Percentiles rank a stretch among this genome's conserved stretches.
Conservation (phyloP, 1,140 invertebrate genomes). For the Sinonovacula constricta region DNA sequence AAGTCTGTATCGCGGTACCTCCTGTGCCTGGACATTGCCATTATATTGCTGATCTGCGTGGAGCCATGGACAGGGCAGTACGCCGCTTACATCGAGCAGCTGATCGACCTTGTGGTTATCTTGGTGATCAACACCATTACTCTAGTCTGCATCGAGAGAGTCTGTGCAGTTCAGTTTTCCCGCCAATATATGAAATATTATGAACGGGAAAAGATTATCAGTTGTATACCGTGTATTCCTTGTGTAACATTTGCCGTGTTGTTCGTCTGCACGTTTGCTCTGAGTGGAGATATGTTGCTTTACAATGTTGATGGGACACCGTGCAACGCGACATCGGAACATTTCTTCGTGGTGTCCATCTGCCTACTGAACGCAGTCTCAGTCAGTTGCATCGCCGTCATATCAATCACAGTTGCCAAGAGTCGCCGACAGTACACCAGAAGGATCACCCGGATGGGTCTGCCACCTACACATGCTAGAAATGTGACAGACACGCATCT, state of each 20-base stretch:
- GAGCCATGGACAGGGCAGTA: background rate
- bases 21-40: background rate
- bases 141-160: constrained; percentile 15
- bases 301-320: background rate
- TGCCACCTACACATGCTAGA: constrained; percentile 4
- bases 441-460: constrained; percentile 24
- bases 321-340: background rate
- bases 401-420: background rate
- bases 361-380: background rate
- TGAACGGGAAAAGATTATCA: background rate
- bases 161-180: constrained; percentile 1
- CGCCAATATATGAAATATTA: constrained; percentile 8
- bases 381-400: background rate
- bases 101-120: background rate
- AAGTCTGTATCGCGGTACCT: background rate
- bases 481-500: constrained; percentile 4
- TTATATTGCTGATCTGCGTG: background rate
- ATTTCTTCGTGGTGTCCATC: background rate
- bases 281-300: background rate
- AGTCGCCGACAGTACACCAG: constrained; percentile 10
- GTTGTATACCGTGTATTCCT: background rate
- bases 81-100: background rate
- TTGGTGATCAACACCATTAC: constrained; percentile 2
- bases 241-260: background rate
- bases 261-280: background rate